Evolutionary conservation across 2,888 invertebrate genomes (phyloP).

Genomic region (Pachliopta kotzebuea): DNA sequence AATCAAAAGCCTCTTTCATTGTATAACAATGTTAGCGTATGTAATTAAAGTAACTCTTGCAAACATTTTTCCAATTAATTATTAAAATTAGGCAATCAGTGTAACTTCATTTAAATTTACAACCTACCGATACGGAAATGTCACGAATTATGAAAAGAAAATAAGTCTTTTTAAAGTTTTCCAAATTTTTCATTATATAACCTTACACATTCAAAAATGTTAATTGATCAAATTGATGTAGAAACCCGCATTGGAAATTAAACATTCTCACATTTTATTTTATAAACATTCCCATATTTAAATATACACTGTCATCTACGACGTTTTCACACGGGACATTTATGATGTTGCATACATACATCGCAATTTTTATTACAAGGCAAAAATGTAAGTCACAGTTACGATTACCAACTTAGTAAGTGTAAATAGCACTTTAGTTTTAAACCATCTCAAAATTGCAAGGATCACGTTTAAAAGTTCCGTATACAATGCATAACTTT

Average conservation of each 20-base stretch:
- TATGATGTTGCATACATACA: constrained; percentile 18
- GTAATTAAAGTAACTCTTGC: not conserved
- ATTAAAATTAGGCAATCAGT: constrained; percentile 9
- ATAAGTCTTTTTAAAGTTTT: not conserved
- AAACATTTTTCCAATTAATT: constrained; percentile 2
- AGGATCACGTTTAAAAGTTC: not conserved
- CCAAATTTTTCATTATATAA: not conserved
- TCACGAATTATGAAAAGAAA: not conserved
- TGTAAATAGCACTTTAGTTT: constrained; percentile 8
- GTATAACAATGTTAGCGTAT: not conserved
- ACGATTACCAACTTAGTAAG: constrained; percentile 10
- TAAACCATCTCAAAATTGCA: not conserved
- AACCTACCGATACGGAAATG: not conserved
- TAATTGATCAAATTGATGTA: not conserved
- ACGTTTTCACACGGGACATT: constrained; percentile 26
- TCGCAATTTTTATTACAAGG: constrained; percentile 17
- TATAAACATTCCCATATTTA: not conserved
- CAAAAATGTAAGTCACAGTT: constrained; percentile 21
- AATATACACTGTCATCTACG: constrained; percentile 12
- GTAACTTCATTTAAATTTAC: not conserved
- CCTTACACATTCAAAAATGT: not conserved
- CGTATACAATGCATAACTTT: too few relatives aligned
- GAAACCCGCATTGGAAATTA: not conserved
- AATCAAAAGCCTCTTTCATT: not conserved
- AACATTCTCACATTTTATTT: constrained; percentile 4